Evolutionary conservation across 2,888 invertebrate species (phyloP).

Genomic region (Ectropis crepuscularia): DNA sequence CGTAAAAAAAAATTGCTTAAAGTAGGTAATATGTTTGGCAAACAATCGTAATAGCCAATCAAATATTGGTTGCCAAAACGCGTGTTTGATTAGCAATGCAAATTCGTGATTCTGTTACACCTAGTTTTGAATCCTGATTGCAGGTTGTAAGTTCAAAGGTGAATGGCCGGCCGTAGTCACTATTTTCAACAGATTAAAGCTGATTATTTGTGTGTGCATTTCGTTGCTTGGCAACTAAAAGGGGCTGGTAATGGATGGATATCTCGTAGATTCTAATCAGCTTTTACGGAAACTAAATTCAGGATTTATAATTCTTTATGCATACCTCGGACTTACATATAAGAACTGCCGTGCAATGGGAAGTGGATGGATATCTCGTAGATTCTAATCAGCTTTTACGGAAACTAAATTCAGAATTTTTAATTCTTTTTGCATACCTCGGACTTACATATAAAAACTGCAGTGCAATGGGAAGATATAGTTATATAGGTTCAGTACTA

Average conservation of each 20-base stretch:
- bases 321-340: too few relatives aligned
- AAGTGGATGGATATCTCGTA: not conserved
- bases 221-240: slow-evolving; percentile 51
- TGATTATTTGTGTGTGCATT: slow-evolving; percentile 56
- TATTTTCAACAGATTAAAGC: slow-evolving; percentile 44
- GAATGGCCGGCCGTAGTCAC: slow-evolving; percentile 43
- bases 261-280: not conserved
- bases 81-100: slow-evolving; percentile 31
- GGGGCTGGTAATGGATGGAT: slow-evolving; percentile 27
- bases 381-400: not conserved
- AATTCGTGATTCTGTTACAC: slow-evolving; percentile 30
- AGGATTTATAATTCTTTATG: too few relatives aligned
- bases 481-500: too few relatives aligned
- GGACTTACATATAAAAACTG: too few relatives aligned
- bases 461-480: too few relatives aligned
- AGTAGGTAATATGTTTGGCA: slow-evolving; percentile 11
- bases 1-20: not conserved
- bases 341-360: too few relatives aligned
- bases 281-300: not conserved
- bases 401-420: too few relatives aligned
- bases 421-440: too few relatives aligned
- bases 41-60: slow-evolving; percentile 9
- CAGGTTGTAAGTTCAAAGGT: slow-evolving; percentile 39
- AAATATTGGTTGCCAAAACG: slow-evolving; percentile 26
- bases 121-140: slow-evolving; percentile 18